phyloP scores from a whole-genome alignment of 2,113 vertebrate species.

The Oncorhynchus gorbuscha region DNA sequence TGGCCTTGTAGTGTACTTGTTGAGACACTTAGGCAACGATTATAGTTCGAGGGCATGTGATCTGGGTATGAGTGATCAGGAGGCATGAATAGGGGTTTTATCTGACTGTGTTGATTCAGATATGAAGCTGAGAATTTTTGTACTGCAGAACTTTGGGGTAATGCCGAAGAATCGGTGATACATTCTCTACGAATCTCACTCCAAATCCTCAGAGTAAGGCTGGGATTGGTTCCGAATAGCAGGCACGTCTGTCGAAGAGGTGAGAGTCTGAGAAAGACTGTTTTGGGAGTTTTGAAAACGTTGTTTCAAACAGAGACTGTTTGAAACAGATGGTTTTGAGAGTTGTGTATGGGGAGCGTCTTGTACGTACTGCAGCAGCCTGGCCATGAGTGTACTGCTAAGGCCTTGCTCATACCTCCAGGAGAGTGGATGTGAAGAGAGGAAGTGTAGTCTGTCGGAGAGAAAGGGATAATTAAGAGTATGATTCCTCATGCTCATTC shows the following conservation, averaged over 20 bases:
- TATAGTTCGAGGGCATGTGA: too few relatives aligned
- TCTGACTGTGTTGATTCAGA: too few relatives aligned
- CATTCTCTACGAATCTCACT: neutral
- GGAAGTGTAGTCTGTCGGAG: neutral
- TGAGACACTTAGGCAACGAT: too few relatives aligned
- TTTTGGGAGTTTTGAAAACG: neutral
- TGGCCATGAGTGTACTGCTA: neutral
- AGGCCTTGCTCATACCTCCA: neutral
- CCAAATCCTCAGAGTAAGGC: neutral
- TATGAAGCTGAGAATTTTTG: too few relatives aligned
- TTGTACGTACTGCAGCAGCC: too few relatives aligned
- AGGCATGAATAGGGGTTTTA: too few relatives aligned
- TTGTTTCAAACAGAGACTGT: neutral
- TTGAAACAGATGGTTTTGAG: neutral
- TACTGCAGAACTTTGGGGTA: too few relatives aligned
- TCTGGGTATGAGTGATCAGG: too few relatives aligned
- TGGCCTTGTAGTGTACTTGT: too few relatives aligned
- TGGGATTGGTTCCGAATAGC: neutral
- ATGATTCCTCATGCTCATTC: conserved; percentile 1
- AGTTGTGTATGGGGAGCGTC: neutral
- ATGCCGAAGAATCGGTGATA: neutral
- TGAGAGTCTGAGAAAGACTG: neutral
- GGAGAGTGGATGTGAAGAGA: conserved; percentile 1
- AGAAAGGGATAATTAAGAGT: conserved; percentile 20
- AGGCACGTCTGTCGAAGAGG: neutral